Evolutionary conservation across 2,888 invertebrate genomes (phyloP).

Genomic region (Asteroscopus sphinx): DNA sequence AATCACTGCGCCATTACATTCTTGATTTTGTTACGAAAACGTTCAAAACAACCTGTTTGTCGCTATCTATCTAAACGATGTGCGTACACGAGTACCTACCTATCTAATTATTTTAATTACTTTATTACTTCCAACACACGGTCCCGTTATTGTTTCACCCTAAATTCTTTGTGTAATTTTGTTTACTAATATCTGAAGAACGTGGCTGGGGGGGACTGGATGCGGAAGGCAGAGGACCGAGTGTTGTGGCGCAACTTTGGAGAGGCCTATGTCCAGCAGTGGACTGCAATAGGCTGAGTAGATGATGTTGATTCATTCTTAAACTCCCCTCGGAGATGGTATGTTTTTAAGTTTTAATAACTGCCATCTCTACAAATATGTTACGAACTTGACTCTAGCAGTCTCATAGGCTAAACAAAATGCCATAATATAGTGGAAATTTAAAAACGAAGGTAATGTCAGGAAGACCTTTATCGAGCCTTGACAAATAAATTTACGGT

Average conservation of each 20-base stretch:
- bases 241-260: too few relatives aligned
- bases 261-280: too few relatives aligned
- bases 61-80: slow-evolving; percentile 21
- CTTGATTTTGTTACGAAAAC: slow-evolving; percentile 29
- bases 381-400: slow-evolving; percentile 18
- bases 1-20: slow-evolving; percentile 58
- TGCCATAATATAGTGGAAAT: slow-evolving; percentile 20
- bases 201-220: too few relatives aligned
- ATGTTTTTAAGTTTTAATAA: slow-evolving; percentile 13
- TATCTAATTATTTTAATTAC: slow-evolving; percentile 33
- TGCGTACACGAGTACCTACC: slow-evolving; percentile 27
- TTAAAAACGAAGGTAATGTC: slow-evolving; percentile 44
- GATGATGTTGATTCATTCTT: too few relatives aligned
- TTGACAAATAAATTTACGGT: slow-evolving; percentile 66
- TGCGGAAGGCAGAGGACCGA: too few relatives aligned
- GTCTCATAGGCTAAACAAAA: slow-evolving; percentile 31
- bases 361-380: background rate
- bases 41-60: slow-evolving; percentile 36
- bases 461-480: slow-evolving; percentile 57
- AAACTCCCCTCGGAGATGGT: slow-evolving; percentile 13
- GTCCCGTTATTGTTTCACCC: slow-evolving; percentile 32
- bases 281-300: too few relatives aligned
- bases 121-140: slow-evolving; percentile 30
- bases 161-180: slow-evolving; percentile 34
- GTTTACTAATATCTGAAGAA: slow-evolving; percentile 19